Evolutionary conservation across 2,113 vertebrate genomes (phyloP).

Genomic region (Dermatemys mawii): DNA sequence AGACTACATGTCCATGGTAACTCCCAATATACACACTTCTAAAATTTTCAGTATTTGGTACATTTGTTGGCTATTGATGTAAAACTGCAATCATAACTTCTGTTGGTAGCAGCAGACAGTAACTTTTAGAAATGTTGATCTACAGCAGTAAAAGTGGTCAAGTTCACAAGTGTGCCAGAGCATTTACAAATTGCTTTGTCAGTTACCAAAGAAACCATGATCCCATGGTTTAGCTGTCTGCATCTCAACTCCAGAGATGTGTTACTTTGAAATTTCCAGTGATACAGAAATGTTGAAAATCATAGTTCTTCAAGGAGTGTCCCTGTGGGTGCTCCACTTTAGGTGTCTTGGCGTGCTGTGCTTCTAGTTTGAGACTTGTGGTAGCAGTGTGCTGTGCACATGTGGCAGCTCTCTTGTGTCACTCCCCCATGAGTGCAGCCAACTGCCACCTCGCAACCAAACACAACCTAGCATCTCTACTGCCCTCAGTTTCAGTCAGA

Average conservation of each 20-base stretch:
- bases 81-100: background rate
- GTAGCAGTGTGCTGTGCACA: too few relatives aligned
- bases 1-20: background rate
- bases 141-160: background rate
- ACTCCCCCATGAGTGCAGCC: too few relatives aligned
- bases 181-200: background rate
- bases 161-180: background rate
- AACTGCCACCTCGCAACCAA: too few relatives aligned
- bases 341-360: too few relatives aligned
- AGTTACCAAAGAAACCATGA: fast-evolving
- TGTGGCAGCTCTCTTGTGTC: too few relatives aligned
- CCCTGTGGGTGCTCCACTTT: too few relatives aligned
- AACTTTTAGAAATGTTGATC: background rate
- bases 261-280: background rate
- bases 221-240: background rate
- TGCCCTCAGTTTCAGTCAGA: too few relatives aligned
- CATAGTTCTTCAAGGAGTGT: background rate
- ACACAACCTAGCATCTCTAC: too few relatives aligned
- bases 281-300: background rate
- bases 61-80: background rate
- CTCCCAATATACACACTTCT: background rate
- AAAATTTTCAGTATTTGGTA: background rate
- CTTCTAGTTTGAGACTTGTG: too few relatives aligned
- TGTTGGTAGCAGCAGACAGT: background rate
- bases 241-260: fast-evolving